Evolutionary conservation across 1,140 invertebrate genomes (phyloP), one percentile per base, ranked within the genome.

Genomic region (Dreissena polymorpha): DNA sequence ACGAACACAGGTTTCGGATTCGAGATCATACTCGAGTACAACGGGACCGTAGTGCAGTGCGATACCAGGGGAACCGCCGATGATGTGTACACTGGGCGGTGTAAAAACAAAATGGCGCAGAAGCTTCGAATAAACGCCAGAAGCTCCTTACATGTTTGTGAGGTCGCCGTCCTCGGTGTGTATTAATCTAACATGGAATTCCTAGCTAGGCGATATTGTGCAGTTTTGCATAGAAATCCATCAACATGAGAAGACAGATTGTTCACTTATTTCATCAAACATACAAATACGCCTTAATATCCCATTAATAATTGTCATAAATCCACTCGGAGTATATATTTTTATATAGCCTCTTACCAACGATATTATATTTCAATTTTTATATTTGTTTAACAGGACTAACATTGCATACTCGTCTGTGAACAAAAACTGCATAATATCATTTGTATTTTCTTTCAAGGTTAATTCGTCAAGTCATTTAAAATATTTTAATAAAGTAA

Each of bases 81-180:
- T 14, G 79, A 50, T n/a, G 60, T 39, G 13, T 82, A 67, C 63
- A 14, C 63, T 3, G 79, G 23, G 8, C 51, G 60, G 18, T 82
- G 79, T 64, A 2, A 13, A 21, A 68, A 57, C 50, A 18, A 27
- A 1, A 13, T 16, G 10, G 79, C 79, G 6, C 67, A 53, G 7
- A 29, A 73, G 49, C 69, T 82, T 6, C 13, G 70, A 27, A 68
- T 82, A 25, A 63, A 53, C 7, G 57, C 79, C 18, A 29, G 69
- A 13, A 23, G 0, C 23, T 55, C 67, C 18, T 23, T 60, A 23
- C 79, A 82, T 29, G 53, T 82, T 0, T 82, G 79, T 74, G 79
- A 82, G 16, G 79, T 82, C 14, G 79, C 60, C 25, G 49, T 82
- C n/a, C n/a, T 82, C 27, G 70, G 79, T 82, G 67, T n/a, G 21